Base-by-base conservation (phyloP, 2,888 invertebrate species). In the Tachina lurida region DNA sequence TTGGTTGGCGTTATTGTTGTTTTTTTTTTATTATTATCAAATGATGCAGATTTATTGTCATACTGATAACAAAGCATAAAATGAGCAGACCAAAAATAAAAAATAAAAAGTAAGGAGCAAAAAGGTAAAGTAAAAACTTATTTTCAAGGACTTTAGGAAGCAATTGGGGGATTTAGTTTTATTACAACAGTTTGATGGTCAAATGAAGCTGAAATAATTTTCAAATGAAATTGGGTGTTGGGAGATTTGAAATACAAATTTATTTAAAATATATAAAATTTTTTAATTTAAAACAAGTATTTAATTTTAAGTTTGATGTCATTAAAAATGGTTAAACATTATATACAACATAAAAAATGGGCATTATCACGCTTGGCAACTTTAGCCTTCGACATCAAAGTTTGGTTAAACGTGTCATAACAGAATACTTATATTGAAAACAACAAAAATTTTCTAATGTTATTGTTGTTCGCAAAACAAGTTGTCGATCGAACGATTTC, bases 1-100 rank as follows among this genome's bases (percentile, higher is more conserved):
- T 67, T 84, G 56, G 31, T 22, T n/a, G n/a, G 47, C 15, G 47
- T 71, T 62, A 22, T 80, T 73, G 60, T 54, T 7, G 31, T 31
- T 31, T 31, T 31, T 31, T 31, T 68, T 39, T 70, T 62, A 39
- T 45, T 71, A 65, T 62, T 67, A 81, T 73, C 65, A 86, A 86
- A 60, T 79, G 54, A 70, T 71, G 79, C 83, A 79, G 79, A 86
- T 83, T 86, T 86, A 86, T 86, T 83, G 79, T 79, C 79, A 54
- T 62, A 31, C 75, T 71, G 83, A 77, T 77, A 77, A 15, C 62
- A 31, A 13, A 39, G 31, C 5, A 39, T 39, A 49, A 22, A 71
- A 17, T 54, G 39, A 73, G 39, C 15, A 63, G n/a, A 68, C 8
- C n/a, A 17, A 7, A 0, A 19, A n/a, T 19, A 47, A 0, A 19